Percentiles rank a stretch among this genome's conserved stretches.
phyloP scores from a whole-genome alignment of 2,888 invertebrate genomes.

The Sinotaia quadrata region DNA sequence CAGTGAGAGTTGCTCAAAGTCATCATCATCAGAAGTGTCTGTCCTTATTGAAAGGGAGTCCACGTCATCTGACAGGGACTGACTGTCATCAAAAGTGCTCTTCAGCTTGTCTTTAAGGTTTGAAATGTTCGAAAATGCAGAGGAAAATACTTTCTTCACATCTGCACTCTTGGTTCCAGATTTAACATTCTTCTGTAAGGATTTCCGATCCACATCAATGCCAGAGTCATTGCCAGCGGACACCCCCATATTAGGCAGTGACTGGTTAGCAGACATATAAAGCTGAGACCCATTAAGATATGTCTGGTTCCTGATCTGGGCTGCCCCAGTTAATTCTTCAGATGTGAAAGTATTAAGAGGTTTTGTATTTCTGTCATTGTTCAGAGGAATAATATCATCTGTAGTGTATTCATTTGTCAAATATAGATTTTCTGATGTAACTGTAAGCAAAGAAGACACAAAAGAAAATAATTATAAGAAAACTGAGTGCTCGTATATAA shows the following conservation, averaged over 20 bases:
- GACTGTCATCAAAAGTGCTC: constrained; percentile 55
- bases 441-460: too few relatives aligned
- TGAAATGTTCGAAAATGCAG: constrained; percentile 88
- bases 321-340: too few relatives aligned
- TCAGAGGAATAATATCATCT: too few relatives aligned
- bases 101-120: constrained; percentile 78
- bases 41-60: constrained; percentile 84
- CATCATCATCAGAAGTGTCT: constrained; percentile 89
- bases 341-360: too few relatives aligned
- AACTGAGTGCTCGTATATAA: too few relatives aligned
- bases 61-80: constrained; percentile 76
- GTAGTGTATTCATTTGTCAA: too few relatives aligned
- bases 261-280: background rate
- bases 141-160: constrained; percentile 87
- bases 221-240: constrained; percentile 54
- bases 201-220: constrained; percentile 39
- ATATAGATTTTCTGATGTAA: too few relatives aligned
- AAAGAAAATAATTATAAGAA: too few relatives aligned
- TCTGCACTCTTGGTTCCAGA: constrained; percentile 37
- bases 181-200: constrained; percentile 30
- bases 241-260: constrained; percentile 21
- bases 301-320: background rate
- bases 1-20: constrained; percentile 80
- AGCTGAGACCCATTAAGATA: background rate
- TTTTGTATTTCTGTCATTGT: too few relatives aligned